Conservation (phyloP, 2,888 invertebrate species). For the Perizoma flavofasciatum region DNA sequence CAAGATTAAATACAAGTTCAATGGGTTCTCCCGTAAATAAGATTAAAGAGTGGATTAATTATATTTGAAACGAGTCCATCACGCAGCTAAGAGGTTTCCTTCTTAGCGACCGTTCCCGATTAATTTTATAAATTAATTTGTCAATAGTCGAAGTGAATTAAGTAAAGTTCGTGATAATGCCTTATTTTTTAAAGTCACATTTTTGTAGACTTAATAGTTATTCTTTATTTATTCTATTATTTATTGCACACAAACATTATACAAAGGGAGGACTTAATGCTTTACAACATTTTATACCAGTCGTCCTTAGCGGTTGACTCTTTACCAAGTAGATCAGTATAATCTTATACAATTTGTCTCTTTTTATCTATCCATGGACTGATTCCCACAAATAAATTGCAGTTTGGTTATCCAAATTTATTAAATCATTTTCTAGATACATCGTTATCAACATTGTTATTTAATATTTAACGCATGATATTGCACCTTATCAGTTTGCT, state of each 20-base stretch:
- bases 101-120: constrained; percentile 50
- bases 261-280: too few species aligned
- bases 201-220: constrained; percentile 35
- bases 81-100: constrained; percentile 54
- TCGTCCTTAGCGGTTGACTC: too few species aligned
- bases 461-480: constrained; percentile 4
- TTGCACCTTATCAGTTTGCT: constrained; percentile 5
- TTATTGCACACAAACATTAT: too few species aligned
- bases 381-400: too few species aligned
- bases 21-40: constrained; percentile 35
- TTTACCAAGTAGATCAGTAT: too few species aligned
- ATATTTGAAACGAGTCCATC: constrained; percentile 57
- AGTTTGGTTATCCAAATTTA: too few species aligned
- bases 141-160: constrained; percentile 59
- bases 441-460: background rate
- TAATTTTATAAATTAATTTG: constrained; percentile 64
- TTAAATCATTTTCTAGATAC: background rate
- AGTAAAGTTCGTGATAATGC: constrained; percentile 43
- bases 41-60: constrained; percentile 65
- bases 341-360: too few species aligned
- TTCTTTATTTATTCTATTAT: too few species aligned
- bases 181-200: constrained; percentile 31
- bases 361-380: too few species aligned
- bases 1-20: constrained; percentile 10
- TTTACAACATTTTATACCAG: too few species aligned